Base-by-base conservation (phyloP, 2,888 invertebrate species). In the Petrolisthes cinctipes region DNA sequence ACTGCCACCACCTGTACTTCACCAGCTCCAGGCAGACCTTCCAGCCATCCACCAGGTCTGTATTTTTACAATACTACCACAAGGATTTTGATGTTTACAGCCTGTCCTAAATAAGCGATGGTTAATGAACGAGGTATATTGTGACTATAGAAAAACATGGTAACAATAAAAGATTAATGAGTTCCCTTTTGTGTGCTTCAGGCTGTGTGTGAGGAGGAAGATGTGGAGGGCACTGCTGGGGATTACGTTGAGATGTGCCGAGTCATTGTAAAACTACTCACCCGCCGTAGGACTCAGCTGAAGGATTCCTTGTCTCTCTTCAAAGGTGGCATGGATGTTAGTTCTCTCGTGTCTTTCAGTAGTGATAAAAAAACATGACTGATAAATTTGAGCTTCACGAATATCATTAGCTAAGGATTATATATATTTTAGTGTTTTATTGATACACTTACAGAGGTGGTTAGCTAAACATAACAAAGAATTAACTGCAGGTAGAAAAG, bases 251-350 rank as follows among this genome's bases (percentile, higher is more conserved):
- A 88, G 82, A 73, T 81, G 7, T 88, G 88, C 75, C 82, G 76
- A 5, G 88, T 88, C 56, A 88, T 82, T 5, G 85, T 88, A 23
- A 75, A 76, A 20, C 82, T 88, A 11, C 68, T 85, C 66, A 73
- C 76, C 23, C 61, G 75, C 9, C 84, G 88, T 7, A 82, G 88
- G 61, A 68, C 88, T 23, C 71, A 88, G 51, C 85, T 88, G 17
- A n/a, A 78, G 56, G 85, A 88, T 5, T 80, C 82, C 5, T 51
- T 88, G 51, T n/a, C 85, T 56, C 85, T 88, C 17, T 82, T 88
- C 71, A 88, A 85, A 51, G 88, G 88, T 37, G 88, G 88, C 68
- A 88, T 85, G 85, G 88, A 88, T n/a, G 88, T 88, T 51, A 87
- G 87, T 80, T n/a, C n/a, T n/a, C 6, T 71, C 17, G 61, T 14